phyloP scores from a whole-genome alignment of 1,140 invertebrate genomes.

The Thalassaphorura encarpata region DNA sequence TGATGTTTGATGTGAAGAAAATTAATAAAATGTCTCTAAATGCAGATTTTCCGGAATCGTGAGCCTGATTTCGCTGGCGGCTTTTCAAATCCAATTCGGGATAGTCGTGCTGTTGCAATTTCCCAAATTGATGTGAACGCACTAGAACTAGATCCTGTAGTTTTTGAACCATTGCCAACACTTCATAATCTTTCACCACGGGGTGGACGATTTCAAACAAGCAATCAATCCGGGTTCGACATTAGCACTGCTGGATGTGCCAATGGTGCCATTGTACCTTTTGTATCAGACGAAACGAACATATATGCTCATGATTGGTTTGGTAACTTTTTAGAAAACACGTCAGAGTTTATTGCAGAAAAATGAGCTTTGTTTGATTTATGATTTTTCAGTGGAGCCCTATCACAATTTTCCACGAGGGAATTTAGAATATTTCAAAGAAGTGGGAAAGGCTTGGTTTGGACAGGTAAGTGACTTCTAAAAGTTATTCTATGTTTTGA shows the following conservation, averaged over 20 bases:
- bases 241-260: too few species aligned
- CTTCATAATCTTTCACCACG: too few species aligned
- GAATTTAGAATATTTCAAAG: slow-evolving; percentile 66
- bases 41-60: too few species aligned
- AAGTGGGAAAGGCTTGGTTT: slow-evolving; percentile 78
- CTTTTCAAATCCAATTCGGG: too few species aligned
- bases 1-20: too few species aligned
- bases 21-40: too few species aligned
- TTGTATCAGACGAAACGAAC: slow-evolving; percentile 19
- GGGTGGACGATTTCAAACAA: too few species aligned
- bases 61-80: too few species aligned
- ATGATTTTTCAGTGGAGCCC: slow-evolving; percentile 44
- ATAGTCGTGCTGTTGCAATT: too few species aligned
- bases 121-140: slow-evolving; percentile 28
- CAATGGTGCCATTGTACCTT: slow-evolving; percentile 18
- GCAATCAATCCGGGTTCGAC: too few species aligned
- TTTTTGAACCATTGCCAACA: slow-evolving; percentile 29
- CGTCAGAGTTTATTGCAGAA: slow-evolving; percentile 33
- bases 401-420: slow-evolving; percentile 61
- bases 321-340: slow-evolving; percentile 32
- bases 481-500: too few species aligned
- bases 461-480: slow-evolving; percentile 62
- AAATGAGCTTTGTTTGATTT: slow-evolving; percentile 33
- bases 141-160: slow-evolving; percentile 28
- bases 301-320: slow-evolving; percentile 38